Base-by-base conservation (phyloP, 1,140 invertebrate genomes). In the Diabrotica virgifera region DNA sequence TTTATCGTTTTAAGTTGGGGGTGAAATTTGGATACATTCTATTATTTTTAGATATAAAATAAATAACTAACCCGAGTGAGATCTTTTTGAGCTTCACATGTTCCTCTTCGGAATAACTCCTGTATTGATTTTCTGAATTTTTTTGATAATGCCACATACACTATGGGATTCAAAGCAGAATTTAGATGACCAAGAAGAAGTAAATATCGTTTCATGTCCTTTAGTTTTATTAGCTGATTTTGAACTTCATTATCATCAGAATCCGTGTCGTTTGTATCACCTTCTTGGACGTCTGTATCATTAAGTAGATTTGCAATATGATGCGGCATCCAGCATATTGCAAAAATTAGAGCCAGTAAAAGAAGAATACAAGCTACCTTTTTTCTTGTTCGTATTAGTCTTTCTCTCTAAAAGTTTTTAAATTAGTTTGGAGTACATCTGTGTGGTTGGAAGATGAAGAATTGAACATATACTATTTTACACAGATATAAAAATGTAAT, bases 71-170 rank as follows among this genome's bases (percentile, higher is more conserved):
- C 24, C 24, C 24, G 24, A 24, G 24, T 24, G 24, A 24, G 24
- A 5, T 46, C 40, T 46, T n/a, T 46, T 46, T 46, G 40, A 10
- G 4, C 5, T 46, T 46, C 40, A n/a, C 40, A 46, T 5, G 40
- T 46, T 10, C 8, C n/a, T n/a, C 5, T 46, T 2, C 40, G 5
- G n/a, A 46, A 46, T 46, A 46, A n/a, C 2, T 46, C 40, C n/a
- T 46, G 40, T 10, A 86, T 81, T 50, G 87, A 90, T 52, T 87
- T 84, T 72, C 93, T 85, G 76, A 96, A 95, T 78, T 92, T 93
- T 50, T 89, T 86, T 35, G 91, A 94, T 85, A 95, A 91, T 71
- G 93, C 86, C 74, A 92, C 94, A 77, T 95, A 95, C 5, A 96
- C 87, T 52, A 95, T 85, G 0, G 94, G 94, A 78, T 96, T 95